Base-by-base conservation (phyloP, 2,888 invertebrate genomes). In the Polymixis flavicincta region DNA sequence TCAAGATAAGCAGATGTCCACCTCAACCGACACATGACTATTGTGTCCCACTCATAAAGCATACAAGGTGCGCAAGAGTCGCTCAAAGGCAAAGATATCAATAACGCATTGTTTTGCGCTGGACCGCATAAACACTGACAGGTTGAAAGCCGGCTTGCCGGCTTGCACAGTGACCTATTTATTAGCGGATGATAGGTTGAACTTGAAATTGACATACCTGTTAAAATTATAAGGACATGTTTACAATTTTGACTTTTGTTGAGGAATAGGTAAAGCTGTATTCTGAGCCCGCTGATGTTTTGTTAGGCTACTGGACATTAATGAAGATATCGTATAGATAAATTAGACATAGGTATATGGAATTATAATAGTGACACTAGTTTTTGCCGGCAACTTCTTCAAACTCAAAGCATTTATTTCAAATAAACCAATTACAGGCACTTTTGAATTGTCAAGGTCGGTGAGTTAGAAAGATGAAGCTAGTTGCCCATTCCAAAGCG, bases 1-100 rank as follows among this genome's bases (percentile, higher is more conserved):
- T 19, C n/a, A 48, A 79, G 61, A 79, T 37, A 45, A 59, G 80
- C 74, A 77, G 80, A 77, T 77, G 64, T 80, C 80, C 25, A 61
- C 19, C 45, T n/a, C 17, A 52, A 60, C 19, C n/a, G 13, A 37
- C 37, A n/a, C 48, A n/a, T 50, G 61, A 73, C 71, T 61, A 57
- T 65, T 69, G 64, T 50, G 25, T n/a, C 25, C 25, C n/a, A 52
- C 32, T 32, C 54, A 66, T 80, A 84, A 84, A 74, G 64, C 78
- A 61, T 75, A 73, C 85, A 83, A 84, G 85, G 83, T 85, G 82
- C 76, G 55, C 19, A 37, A 6, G 73, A 69, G 61, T 76, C 77
- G 77, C 76, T 69, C 68, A 63, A 28, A 69, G 66, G 32, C 61
- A 67, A 72, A 67, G 65, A 71, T 80, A 84, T 84, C 81, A 66